Base-by-base conservation (phyloP, 2,797 vertebrate species). In the Podarcis lilfordi region DNA sequence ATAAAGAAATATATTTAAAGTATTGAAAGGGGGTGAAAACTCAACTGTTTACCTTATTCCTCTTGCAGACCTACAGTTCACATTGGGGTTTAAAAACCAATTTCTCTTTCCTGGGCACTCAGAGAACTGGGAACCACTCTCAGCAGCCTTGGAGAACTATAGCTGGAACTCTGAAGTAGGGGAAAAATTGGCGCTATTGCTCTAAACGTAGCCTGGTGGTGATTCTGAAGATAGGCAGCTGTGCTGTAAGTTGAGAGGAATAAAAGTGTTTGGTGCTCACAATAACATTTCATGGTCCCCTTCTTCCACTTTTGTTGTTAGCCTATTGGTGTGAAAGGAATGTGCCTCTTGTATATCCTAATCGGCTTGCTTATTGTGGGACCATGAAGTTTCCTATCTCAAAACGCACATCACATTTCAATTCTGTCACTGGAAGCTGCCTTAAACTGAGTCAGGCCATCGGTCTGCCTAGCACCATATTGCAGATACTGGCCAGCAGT, bases 301-400 rank as follows among this genome's bases (percentile, higher is more conserved):
- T 91, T 89, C 13, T n/a, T 77, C 7, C 75, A 88, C 25, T 76
- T 86, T 61, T 85, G 74, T 91, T 74, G 77, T 25, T 90, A 43
- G 19, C 15, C 8, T 78, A 55, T 72, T 50, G 79, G 29, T 5
- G 59, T 40, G 37, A 90, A 86, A 89, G 37, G 61, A 93, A 92
- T 40, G 29, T 83, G 91, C 37, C 68, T 92, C 6, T 59, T 79
- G 74, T 86, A 83, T 27, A 91, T 66, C 72, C 64, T 50, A 35
- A 59, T 55, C 37, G 7, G 21, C 68, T 37, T 66, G 32, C 71
- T 91, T 84, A 45, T 0, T 89, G 85, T 92, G 77, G 72, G n/a
- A 85, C 17, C 29, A 84, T 78, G 78, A 59, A 79, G 55, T 86
- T 5, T 90, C 64, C 32, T 88, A 90, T 74, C 43, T 86, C 25